These are phyloP conservation scores for Alviniconcha strummeri DNA, from an alignment of 2,888 invertebrate genomes.

Conservation along the genomic window DNA sequence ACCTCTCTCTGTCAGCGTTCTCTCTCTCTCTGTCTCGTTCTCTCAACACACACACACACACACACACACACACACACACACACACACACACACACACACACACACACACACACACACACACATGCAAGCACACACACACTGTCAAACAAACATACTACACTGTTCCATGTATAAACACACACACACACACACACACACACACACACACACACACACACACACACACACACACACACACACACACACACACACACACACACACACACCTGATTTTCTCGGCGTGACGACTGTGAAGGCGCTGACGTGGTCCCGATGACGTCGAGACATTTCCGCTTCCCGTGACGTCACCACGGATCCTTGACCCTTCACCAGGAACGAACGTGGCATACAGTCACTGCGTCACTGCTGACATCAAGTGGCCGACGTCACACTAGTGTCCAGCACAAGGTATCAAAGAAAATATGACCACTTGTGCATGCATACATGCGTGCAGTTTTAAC, in stretches of 20 bases:
- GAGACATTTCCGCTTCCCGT: no score
- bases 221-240: not conserved
- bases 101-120: not conserved
- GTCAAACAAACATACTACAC: not conserved
- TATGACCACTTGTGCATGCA: no score
- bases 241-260: not conserved
- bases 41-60: not conserved
- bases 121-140: not conserved
- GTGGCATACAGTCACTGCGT: no score
- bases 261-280: constrained; percentile 18
- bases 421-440: no score
- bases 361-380: no score
- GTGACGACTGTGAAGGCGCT: constrained; percentile 16
- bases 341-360: no score
- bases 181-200: not conserved
- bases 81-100: not conserved
- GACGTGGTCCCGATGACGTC: not conserved
- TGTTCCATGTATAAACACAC: not conserved
- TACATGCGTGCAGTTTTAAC: no score
- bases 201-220: not conserved
- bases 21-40: not conserved
- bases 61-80: not conserved
- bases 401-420: no score
- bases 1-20: not conserved
- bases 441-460: no score